phyloP scores from a whole-genome alignment of 2,888 invertebrate genomes.

The Drosophila birchii region DNA sequence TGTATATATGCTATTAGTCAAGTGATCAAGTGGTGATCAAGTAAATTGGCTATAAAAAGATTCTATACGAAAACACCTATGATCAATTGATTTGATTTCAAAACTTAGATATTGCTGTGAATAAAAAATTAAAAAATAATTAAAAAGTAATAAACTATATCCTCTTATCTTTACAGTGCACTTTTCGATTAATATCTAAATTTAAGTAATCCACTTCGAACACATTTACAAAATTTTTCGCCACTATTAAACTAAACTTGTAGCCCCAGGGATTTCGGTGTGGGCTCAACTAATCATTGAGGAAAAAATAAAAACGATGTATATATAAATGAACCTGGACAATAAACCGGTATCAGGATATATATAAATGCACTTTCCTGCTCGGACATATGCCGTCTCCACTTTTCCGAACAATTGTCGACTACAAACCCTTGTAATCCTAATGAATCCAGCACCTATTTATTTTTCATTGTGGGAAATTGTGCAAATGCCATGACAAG shows the following conservation, averaged over 20 bases:
- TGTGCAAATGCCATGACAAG: slow-evolving; percentile 79
- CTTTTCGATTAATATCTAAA: slow-evolving; percentile 10
- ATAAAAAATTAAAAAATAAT: background rate
- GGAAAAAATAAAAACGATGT: background rate
- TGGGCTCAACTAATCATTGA: slow-evolving; percentile 14
- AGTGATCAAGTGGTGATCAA: too few relatives aligned
- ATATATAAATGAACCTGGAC: slow-evolving; percentile 4
- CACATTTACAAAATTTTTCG: slow-evolving; percentile 1
- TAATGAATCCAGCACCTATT: slow-evolving; percentile 80
- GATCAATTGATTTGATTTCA: background rate
- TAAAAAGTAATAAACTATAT: background rate
- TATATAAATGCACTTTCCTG: slow-evolving; percentile 11
- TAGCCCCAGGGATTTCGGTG: background rate
- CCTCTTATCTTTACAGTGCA: background rate
- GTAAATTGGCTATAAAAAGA: too few relatives aligned
- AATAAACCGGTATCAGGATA: slow-evolving; percentile 1
- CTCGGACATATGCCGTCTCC: slow-evolving; percentile 31
- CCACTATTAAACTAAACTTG: slow-evolving; percentile 1
- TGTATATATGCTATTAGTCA: too few relatives aligned
- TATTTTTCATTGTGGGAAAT: slow-evolving; percentile 80
- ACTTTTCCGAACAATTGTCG: slow-evolving; percentile 39
- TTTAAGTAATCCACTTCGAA: background rate
- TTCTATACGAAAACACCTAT: too few relatives aligned
- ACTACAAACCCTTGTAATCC: slow-evolving; percentile 66
- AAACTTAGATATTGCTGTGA: background rate